These are phyloP conservation scores for Drosophila acutilabella DNA, from an alignment of 2,888 invertebrate genomes.

Conservation along the genomic window DNA sequence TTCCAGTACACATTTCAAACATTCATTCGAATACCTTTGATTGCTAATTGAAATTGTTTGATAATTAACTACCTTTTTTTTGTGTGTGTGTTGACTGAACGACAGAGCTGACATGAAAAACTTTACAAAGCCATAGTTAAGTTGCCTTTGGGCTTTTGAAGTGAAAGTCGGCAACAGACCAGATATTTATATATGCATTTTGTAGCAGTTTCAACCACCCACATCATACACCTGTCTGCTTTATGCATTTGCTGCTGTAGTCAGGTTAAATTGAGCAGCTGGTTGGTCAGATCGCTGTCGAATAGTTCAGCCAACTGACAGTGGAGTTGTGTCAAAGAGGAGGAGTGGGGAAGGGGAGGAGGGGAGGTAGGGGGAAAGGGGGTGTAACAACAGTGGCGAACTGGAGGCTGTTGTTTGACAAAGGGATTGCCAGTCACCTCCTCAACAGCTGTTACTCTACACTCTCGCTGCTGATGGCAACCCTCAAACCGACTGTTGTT, in stretches of 20 bases:
- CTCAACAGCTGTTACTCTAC: slow-evolving; percentile 15
- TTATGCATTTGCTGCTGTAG: slow-evolving; percentile 18
- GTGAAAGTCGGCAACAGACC: slow-evolving; percentile 8
- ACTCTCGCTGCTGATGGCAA: slow-evolving; percentile 17
- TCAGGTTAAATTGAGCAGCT: slow-evolving; percentile 54
- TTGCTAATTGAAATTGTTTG: slow-evolving; percentile 1
- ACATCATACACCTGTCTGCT: slow-evolving; percentile 4
- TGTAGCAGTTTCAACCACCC: not conserved
- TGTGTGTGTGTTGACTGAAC: no score
- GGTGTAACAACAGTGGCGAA: slow-evolving; percentile 6
- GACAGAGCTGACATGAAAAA: not conserved
- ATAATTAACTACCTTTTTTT: slow-evolving; percentile 1
- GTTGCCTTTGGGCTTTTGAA: not conserved
- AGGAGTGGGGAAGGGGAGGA: not conserved
- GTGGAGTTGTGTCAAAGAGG: slow-evolving; percentile 23
- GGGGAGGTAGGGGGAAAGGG: not conserved
- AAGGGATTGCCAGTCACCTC: slow-evolving; percentile 19
- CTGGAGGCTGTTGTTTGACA: slow-evolving; percentile 41
- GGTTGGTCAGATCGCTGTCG: slow-evolving; percentile 32
- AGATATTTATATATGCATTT: not conserved
- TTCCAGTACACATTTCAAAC: not conserved
- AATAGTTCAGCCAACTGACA: slow-evolving; percentile 9
- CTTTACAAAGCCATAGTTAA: not conserved
- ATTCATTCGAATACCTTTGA: not conserved
- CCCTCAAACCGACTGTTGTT: slow-evolving; percentile 11